Percentiles rank a stretch among this genome's conserved stretches.
phyloP scores from a whole-genome alignment of 1,140 invertebrate species.

The Heterodera schachtii region DNA sequence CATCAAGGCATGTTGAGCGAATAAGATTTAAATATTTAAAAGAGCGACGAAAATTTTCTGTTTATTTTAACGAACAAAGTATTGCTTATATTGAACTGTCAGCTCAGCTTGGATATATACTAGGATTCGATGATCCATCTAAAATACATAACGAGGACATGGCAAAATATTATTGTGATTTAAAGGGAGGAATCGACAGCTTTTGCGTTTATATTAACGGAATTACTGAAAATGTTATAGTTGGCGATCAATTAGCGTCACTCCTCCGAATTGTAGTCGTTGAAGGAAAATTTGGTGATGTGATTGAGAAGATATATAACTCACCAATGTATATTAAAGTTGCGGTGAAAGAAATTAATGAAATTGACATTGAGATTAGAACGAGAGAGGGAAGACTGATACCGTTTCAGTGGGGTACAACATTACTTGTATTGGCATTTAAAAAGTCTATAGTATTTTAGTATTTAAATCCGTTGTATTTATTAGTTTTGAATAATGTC shows the following conservation, averaged over 20 bases:
- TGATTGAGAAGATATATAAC: not conserved
- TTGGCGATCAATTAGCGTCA: not conserved
- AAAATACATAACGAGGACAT: not conserved
- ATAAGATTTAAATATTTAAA: too few relatives aligned
- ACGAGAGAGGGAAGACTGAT: constrained; percentile 1
- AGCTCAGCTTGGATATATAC: constrained; percentile 5
- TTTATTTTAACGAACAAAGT: too few relatives aligned
- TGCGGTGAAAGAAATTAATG: too few relatives aligned
- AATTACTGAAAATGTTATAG: constrained; percentile 3
- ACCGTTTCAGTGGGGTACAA: constrained; percentile 15
- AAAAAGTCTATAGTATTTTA: too few relatives aligned
- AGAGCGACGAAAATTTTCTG: too few relatives aligned
- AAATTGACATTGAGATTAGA: constrained; percentile 13
- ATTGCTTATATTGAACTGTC: not conserved
- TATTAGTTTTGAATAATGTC: not conserved
- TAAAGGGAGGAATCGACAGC: not conserved
- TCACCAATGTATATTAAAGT: too few relatives aligned
- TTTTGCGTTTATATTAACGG: not conserved
- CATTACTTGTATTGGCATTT: not conserved
- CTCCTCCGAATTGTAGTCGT: constrained; percentile 10
- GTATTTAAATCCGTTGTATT: too few relatives aligned
- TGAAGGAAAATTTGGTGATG: not conserved
- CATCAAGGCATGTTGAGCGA: too few relatives aligned
- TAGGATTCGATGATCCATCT: not conserved
- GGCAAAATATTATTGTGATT: constrained; percentile 16